phyloP scores from a whole-genome alignment of 1,140 invertebrate species.

The Drosophila kepulauana region DNA sequence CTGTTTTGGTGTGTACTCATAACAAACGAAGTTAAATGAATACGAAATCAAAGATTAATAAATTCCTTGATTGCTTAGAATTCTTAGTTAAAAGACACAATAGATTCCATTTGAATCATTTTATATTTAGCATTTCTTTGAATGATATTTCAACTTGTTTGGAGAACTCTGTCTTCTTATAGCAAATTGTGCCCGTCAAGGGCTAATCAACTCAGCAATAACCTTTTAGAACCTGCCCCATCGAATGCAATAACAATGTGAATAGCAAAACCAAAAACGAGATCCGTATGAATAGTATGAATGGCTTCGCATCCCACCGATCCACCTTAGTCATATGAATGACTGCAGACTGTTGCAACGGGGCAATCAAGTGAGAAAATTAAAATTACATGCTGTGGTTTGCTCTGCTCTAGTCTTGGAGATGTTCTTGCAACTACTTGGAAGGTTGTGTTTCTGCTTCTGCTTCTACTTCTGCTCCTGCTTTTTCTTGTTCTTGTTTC shows the following conservation, averaged over 20 bases:
- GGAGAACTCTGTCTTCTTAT: too few relatives aligned
- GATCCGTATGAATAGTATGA: slow-evolving; percentile 38
- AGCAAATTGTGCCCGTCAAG: slow-evolving; percentile 8
- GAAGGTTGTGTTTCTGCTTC: slow-evolving; percentile 6
- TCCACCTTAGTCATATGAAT: slow-evolving; percentile 19
- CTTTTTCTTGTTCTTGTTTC: too few relatives aligned
- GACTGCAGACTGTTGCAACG: slow-evolving; percentile 22
- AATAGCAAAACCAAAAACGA: slow-evolving; percentile 11
- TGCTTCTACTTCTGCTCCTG: slow-evolving; percentile 19
- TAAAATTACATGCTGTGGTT: slow-evolving; percentile 74
- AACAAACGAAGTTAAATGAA: too few relatives aligned
- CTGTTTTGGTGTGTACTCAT: too few relatives aligned
- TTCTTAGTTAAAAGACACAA: too few relatives aligned
- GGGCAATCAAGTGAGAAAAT: slow-evolving; percentile 83
- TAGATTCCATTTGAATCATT: too few relatives aligned
- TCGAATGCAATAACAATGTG: slow-evolving; percentile 37
- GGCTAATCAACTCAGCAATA: slow-evolving; percentile 47
- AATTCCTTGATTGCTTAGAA: too few relatives aligned
- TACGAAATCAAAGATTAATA: too few relatives aligned
- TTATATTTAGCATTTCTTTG: too few relatives aligned
- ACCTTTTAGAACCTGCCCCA: slow-evolving; percentile 9
- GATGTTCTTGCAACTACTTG: not conserved
- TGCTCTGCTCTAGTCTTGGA: slow-evolving; percentile 2
- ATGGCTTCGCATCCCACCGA: slow-evolving; percentile 13
- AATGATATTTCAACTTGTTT: too few relatives aligned